A percentile compares a stretch with the other conserved stretches of the same genome.
Conservation (phyloP, 2,113 vertebrate species). For the Ictalurus punctatus region DNA sequence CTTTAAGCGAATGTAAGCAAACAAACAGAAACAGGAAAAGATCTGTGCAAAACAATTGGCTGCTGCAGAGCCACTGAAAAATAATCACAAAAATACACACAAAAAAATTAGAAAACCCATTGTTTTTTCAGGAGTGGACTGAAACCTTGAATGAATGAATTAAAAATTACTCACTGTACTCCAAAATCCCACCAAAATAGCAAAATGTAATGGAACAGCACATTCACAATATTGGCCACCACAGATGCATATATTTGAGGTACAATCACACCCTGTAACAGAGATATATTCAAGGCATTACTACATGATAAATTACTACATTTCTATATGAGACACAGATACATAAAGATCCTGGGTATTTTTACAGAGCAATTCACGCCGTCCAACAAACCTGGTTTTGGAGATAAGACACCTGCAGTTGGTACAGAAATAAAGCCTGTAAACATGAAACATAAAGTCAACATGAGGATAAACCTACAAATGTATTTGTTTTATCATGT, state of each 20-base stretch:
- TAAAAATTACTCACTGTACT: slow-evolving; percentile 77
- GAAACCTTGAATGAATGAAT: not conserved
- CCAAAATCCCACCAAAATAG: slow-evolving; percentile 81
- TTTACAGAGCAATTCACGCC: not conserved
- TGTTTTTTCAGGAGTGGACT: not conserved
- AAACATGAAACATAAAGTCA: not conserved
- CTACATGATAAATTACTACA: not conserved
- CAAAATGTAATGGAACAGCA: slow-evolving; percentile 79
- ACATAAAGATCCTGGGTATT: not conserved
- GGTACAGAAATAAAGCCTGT: slow-evolving; percentile 82
- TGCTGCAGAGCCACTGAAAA: slow-evolving; percentile 83
- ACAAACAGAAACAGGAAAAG: slow-evolving; percentile 72
- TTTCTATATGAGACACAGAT: not conserved
- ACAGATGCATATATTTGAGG: slow-evolving; percentile 81
- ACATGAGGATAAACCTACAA: not conserved
- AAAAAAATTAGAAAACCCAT: not conserved
- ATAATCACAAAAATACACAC: slow-evolving; percentile 3
- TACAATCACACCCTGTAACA: slow-evolving; percentile 80
- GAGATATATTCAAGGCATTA: slow-evolving; percentile 30
- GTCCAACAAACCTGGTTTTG: slow-evolving; percentile 82
- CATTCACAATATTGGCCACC: slow-evolving; percentile 81
- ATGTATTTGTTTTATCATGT: not conserved
- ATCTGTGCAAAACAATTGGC: slow-evolving; percentile 81
- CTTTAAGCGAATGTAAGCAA: slow-evolving; percentile 80
- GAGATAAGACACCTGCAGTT: slow-evolving; percentile 83